Evolutionary conservation across 2,113 vertebrate genomes (phyloP).

Genomic region (Triplophysa dalaica): DNA sequence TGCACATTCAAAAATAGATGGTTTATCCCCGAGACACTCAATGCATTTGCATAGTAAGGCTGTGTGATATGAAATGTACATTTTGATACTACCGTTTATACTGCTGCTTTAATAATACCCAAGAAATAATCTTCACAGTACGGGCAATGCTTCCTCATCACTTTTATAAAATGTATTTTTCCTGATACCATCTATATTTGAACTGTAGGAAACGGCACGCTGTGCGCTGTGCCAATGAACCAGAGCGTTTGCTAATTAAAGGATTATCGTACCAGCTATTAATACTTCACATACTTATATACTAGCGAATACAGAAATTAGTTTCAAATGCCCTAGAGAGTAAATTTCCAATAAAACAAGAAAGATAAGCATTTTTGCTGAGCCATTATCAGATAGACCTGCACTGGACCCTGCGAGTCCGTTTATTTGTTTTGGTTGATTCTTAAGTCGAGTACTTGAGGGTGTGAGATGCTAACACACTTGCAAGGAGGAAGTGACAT

Average conservation of each 20-base stretch:
- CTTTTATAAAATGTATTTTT: background rate
- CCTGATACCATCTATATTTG: slow-evolving; percentile 27
- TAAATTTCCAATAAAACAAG: background rate
- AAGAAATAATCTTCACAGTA: background rate
- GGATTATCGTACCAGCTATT: slow-evolving; percentile 31
- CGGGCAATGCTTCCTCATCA: background rate
- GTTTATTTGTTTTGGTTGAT: background rate
- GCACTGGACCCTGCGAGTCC: background rate
- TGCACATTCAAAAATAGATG: background rate
- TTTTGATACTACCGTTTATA: background rate
- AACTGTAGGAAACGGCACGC: background rate
- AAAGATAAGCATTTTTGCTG: slow-evolving; percentile 8
- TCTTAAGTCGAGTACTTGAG: slow-evolving; percentile 29
- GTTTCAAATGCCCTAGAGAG: slow-evolving; percentile 2
- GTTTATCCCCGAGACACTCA: background rate
- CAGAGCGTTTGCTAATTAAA: slow-evolving; percentile 27
- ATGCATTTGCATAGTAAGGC: background rate
- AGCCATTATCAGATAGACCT: background rate
- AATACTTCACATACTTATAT: slow-evolving; percentile 26
- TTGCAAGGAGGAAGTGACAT: slow-evolving; percentile 25
- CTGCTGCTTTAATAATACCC: background rate
- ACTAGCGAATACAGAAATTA: slow-evolving; percentile 21
- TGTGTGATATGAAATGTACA: background rate
- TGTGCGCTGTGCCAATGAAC: slow-evolving; percentile 18
- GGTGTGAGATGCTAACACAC: background rate